Evolutionary conservation across 2,113 vertebrate genomes (phyloP), one percentile per base, ranked within the genome.

Genomic region (Semnopithecus entellus): DNA sequence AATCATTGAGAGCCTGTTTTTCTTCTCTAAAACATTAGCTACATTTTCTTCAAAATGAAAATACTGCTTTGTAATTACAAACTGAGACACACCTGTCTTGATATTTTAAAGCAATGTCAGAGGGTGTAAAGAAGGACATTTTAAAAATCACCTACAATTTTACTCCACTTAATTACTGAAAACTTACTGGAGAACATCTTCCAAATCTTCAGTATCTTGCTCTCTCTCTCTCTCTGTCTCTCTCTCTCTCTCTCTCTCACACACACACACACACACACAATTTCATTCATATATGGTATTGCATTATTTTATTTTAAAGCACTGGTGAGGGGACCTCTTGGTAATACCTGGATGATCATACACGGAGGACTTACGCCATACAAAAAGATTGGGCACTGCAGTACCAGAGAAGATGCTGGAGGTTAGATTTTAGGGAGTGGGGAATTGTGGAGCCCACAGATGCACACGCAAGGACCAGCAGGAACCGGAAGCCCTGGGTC

Each of bases 391-490:
- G 0, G 6, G 11, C 72, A 9, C 18, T 25, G 23, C 22, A 5
- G 22, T 55, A 27, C 64, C 38, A 2, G 11, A 84, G 25, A 30
- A 22, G 18, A 27, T 0, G 3, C 82, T 40, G 12, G 23, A 0
- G 20, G 3, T 22, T 30, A 48, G 81, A 23, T 55, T 88, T 48
- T 72, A 38, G 27, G 55, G 57, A 92, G 27, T 9, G 38, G 68
- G 66, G 13, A 11, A 2, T 0, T 17, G 2, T 3, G 18, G 88
- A 18, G 6, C 6, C 16, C 10, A 2, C 22, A 57, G 43, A 68
- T 3, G 22, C 0, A 0, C 25, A 18, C 0, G 1, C 25, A 18
- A 25, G 25, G 32, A 52, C 72, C 20, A 7, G 32, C 32, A 0
- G 59, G 32, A 45, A 35, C 90, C 0, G 0, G 75, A 40, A 78